Base-by-base conservation (phyloP, 2,888 invertebrate species). In the Orthosia incerta region DNA sequence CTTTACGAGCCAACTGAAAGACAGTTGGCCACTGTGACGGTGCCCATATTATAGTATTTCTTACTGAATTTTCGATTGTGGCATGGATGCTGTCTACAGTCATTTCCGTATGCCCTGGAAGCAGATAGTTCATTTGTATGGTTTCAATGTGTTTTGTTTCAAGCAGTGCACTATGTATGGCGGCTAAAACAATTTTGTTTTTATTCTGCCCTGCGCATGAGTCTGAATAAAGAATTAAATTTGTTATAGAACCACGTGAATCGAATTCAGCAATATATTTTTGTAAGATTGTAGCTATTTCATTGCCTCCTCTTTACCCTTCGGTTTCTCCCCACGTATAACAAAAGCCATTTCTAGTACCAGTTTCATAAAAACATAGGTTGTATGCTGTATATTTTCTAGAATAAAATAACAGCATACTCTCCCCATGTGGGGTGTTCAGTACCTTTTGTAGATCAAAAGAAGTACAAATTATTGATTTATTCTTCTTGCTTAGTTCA, bases 31-130 rank as follows among this genome's bases (percentile, higher is more conserved):
- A 86, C 61, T 84, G 84, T 3, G 85, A 84, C 12, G 82, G 85
- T 26, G 80, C 80, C 78, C 80, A 85, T 65, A 84, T 67, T 18
- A 60, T 83, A 3, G 71, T 84, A 31, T 85, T 75, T 65, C 76
- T 15, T 13, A 86, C 70, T 46, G 76, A 78, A 46, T 61, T 71
- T 77, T 86, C 81, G 15, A 86, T 86, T 26, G 71, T 74, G 26
- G 83, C 62, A 55, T 87, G 86, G 18, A 86, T 72, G 61, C 77
- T 79, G 50, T 86, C 85, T 2, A 83, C 85, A 4, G 79, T 59
- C 86, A 86, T 87, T 48, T 84, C 73, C 0, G 86, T 88, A 55
- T 86, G 87, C 1, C 86, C 87, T 12, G 87, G 83, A 0, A 88
- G 62, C 15, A 87, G 60, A 68, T 85, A 87, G 66, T 87, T 86